Conservation (phyloP, 2,888 invertebrate genomes). For the Thumatha senex region DNA sequence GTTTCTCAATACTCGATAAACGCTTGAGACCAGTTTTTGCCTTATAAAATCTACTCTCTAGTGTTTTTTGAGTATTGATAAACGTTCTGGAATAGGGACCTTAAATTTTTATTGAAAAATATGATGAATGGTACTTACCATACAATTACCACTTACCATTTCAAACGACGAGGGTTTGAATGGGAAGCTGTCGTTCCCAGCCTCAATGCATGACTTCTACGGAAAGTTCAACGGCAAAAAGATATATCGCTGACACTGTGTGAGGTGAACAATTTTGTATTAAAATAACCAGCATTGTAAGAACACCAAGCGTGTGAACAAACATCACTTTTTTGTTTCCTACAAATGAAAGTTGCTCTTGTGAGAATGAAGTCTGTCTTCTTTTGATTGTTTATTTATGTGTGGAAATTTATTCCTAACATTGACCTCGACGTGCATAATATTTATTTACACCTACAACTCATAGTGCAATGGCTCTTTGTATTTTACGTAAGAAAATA, state of each 20-base stretch:
- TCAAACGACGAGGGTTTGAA: constrained; percentile 35
- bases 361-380: constrained; percentile 67
- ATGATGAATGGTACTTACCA: not conserved
- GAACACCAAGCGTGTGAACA: constrained; percentile 69
- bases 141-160: constrained; percentile 35
- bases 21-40: too few relatives aligned
- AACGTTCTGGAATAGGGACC: too few relatives aligned
- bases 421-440: constrained; percentile 57
- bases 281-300: constrained; percentile 52
- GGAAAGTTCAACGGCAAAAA: constrained; percentile 65
- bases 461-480: constrained; percentile 19
- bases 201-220: constrained; percentile 43
- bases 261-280: constrained; percentile 42
- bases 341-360: constrained; percentile 80
- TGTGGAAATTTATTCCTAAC: constrained; percentile 68
- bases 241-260: constrained; percentile 25
- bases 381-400: constrained; percentile 41
- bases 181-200: constrained; percentile 44
- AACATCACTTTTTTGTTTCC: constrained; percentile 69
- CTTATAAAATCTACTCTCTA: too few relatives aligned
- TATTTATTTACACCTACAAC: constrained; percentile 32
- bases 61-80: too few relatives aligned
- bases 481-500: constrained; percentile 5
- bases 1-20: too few relatives aligned
- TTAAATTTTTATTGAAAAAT: too few relatives aligned